Evolutionary conservation across 2,113 vertebrate genomes (phyloP).

Genomic region (Salvelinus sp.): DNA sequence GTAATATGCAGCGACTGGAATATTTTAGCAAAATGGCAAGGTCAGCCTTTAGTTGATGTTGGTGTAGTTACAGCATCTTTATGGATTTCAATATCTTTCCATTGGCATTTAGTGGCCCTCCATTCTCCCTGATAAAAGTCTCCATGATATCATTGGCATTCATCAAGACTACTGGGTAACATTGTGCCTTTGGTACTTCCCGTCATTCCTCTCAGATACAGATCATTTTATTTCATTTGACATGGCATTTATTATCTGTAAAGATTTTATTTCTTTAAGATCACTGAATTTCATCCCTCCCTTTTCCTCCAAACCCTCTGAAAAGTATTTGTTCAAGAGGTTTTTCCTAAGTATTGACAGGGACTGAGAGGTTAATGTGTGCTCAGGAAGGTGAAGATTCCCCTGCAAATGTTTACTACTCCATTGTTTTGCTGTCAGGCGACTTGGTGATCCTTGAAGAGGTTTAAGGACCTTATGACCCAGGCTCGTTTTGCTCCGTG

Average conservation of each 20-base stretch:
- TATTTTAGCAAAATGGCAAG: constrained; percentile 31
- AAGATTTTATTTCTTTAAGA: not conserved
- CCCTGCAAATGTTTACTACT: constrained; percentile 17
- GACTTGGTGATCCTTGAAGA: constrained; percentile 53
- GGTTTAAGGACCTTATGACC: constrained; percentile 44
- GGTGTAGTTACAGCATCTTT: constrained; percentile 25
- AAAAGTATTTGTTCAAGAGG: constrained; percentile 3
- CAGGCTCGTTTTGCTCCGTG: constrained; percentile 36
- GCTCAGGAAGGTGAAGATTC: constrained; percentile 8
- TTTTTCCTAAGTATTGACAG: constrained; percentile 22
- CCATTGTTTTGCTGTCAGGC: constrained; percentile 52
- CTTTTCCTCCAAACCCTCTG: constrained; percentile 5
- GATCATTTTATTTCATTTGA: not conserved
- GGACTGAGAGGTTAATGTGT: constrained; percentile 15
- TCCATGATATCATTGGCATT: not conserved
- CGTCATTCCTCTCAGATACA: not conserved
- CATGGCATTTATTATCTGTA: not conserved
- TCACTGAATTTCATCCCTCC: not conserved
- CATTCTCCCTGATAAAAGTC: no score
- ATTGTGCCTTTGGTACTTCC: not conserved
- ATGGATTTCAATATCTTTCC: not conserved
- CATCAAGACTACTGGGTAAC: not conserved
- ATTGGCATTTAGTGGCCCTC: no score
- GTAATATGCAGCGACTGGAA: constrained; percentile 59
- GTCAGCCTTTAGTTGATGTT: constrained; percentile 36